Base-by-base conservation (phyloP, 2,888 invertebrate genomes). In the Himalopsyche tibetana region DNA sequence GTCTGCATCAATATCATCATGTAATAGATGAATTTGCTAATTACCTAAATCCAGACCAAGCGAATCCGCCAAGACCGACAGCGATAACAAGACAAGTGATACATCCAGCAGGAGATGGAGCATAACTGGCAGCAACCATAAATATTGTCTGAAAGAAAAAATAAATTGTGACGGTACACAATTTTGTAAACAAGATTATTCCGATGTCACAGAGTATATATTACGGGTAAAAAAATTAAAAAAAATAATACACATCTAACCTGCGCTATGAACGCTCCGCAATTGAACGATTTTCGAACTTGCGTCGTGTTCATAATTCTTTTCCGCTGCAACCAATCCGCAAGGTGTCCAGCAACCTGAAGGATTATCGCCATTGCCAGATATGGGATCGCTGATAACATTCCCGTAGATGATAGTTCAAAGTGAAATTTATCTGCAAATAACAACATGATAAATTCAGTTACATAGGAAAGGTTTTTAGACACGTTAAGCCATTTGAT, bases 31-130 rank as follows among this genome's bases (percentile, higher is more conserved):
- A 38, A 5, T 45, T n/a, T 69, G 15, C 15, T 38, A 80, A 82
- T 55, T 92, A 97, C 96, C 96, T 96, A 91, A 97, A 98, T 74
- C 98, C 98, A 8, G 97, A 96, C 98, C 98, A 98, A 0, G 98
- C 97, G 91, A 98, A 97, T 0, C 98, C 97, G 0, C 98, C 98
- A 0, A 98, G 92, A 0, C 98, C 98, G 0, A 98, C 97, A 0
- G 98, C 98, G 82, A 98, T 94, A 0, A 97, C 97, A 55, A 98
- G 94, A 90, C 95, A 98, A n/a, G 95, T 93, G n/a, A 98, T 94
- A 74, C 96, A 95, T 63, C 95, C 94, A 0, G 94, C 93, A 19
- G 96, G 94, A 1, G 95, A 93, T 55, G 95, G 91, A 5, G 96
- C 93, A 90, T 96, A 97, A 2, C 97, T 97, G 0, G 98, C 96